Conservation (phyloP, 2,888 invertebrate species). For the Bedellia somnulentella region DNA sequence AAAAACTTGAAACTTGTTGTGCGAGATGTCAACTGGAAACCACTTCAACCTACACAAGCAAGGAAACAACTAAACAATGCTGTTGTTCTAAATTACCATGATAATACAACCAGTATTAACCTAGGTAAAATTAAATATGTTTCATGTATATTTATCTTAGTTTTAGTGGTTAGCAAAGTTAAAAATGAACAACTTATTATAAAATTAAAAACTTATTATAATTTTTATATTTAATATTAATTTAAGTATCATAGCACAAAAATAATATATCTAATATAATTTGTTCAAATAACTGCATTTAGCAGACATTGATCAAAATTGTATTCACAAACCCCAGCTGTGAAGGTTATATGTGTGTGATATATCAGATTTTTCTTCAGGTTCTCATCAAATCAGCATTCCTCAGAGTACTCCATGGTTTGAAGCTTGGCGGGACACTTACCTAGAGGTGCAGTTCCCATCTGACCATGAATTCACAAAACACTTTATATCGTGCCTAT, state of each 20-base stretch:
- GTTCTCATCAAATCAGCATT: conserved; percentile 64
- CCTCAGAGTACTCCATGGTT: conserved; percentile 90
- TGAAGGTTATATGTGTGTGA: background rate
- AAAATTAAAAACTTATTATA: too few relatives aligned
- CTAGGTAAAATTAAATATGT: conserved; percentile 36
- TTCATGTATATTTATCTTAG: background rate
- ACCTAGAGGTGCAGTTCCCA: conserved; percentile 83
- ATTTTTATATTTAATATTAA: too few relatives aligned
- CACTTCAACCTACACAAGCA: conserved; percentile 79
- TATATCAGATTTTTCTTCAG: too few relatives aligned
- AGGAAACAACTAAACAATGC: conserved; percentile 85
- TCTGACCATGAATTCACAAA: conserved; percentile 96
- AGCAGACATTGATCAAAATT: too few relatives aligned
- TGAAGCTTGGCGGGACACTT: conserved; percentile 92
- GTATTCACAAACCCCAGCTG: background rate
- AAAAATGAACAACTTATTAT: background rate
- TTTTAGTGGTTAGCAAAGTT: background rate
- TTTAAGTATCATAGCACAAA: background rate
- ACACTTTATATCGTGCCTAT: conserved; percentile 81
- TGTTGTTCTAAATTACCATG: conserved; percentile 63
- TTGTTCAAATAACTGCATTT: too few relatives aligned
- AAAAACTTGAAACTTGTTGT: conserved; percentile 78
- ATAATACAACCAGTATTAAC: conserved; percentile 54
- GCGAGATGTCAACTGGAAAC: conserved; percentile 79
- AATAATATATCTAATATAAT: background rate